phyloP scores from a whole-genome alignment of 2,113 vertebrate species.

The Hippoglossus stenolepis region DNA sequence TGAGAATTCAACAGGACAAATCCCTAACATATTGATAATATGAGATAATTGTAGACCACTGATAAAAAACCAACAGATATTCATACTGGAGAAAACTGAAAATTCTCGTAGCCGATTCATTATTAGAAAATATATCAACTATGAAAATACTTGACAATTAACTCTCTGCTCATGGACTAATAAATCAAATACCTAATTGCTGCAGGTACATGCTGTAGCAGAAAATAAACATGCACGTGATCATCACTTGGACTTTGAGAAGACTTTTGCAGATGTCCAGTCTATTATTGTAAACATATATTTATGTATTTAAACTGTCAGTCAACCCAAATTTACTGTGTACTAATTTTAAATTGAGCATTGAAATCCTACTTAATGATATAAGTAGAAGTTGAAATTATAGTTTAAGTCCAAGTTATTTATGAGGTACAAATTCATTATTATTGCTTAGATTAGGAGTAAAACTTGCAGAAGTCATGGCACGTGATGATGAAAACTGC shows the following conservation, averaged over 20 bases:
- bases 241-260: neutral
- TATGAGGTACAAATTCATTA: slow-evolving; percentile 31
- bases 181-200: neutral
- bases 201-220: neutral
- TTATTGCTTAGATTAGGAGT: slow-evolving; percentile 57
- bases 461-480: slow-evolving; percentile 44
- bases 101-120: neutral
- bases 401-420: slow-evolving; percentile 1
- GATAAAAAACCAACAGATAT: too few relatives aligned
- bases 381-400: neutral
- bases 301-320: neutral
- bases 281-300: neutral
- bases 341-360: neutral
- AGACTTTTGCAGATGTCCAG: neutral
- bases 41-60: too few relatives aligned
- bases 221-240: neutral
- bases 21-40: too few relatives aligned
- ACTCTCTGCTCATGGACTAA: neutral
- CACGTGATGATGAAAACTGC: slow-evolving; percentile 28
- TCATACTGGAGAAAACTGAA: neutral
- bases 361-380: neutral
- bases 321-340: neutral
- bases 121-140: neutral
- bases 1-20: neutral
- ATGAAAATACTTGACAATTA: neutral